A percentile compares a stretch with the other conserved stretches of the same genome.
phyloP scores from a whole-genome alignment of 2,888 invertebrate genomes.

The Pristionchus fissidentatus region DNA sequence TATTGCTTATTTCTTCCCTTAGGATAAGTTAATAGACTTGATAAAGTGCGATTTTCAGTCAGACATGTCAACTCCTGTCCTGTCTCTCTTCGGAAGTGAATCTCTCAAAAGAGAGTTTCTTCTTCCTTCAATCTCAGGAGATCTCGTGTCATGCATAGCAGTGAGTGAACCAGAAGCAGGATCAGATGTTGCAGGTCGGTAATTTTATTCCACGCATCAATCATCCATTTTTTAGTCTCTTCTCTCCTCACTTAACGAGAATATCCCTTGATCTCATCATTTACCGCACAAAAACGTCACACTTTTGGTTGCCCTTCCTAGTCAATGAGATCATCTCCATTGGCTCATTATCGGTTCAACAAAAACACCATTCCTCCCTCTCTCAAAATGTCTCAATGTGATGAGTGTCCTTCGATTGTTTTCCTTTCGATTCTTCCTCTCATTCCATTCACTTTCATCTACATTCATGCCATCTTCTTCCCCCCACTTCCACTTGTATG shows the following conservation, averaged over 20 bases:
- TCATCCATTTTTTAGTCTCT: neutral
- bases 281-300: neutral
- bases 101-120: constrained; percentile 77
- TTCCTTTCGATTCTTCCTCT: constrained; percentile 1
- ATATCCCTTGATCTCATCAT: neutral
- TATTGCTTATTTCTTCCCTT: no score
- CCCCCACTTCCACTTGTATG: neutral
- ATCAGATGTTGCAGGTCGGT: constrained; percentile 78
- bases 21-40: no score
- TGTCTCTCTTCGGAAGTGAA: constrained; percentile 75
- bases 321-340: neutral
- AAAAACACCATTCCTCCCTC: no score
- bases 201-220: neutral
- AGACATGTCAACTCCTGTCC: constrained; percentile 80
- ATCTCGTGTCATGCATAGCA: constrained; percentile 79
- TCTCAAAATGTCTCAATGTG: neutral
- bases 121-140: constrained; percentile 78
- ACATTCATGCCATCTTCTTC: neutral
- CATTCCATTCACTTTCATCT: constrained; percentile 30
- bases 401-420: constrained; percentile 49
- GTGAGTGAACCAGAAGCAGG: constrained; percentile 79
- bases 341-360: no score
- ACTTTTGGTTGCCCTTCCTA: neutral
- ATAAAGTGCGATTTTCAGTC: no score
- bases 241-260: neutral